Percentiles rank a stretch among this genome's conserved stretches.
Conservation (phyloP, 2,888 invertebrate genomes). For the Leptinotarsa rubiginosa region DNA sequence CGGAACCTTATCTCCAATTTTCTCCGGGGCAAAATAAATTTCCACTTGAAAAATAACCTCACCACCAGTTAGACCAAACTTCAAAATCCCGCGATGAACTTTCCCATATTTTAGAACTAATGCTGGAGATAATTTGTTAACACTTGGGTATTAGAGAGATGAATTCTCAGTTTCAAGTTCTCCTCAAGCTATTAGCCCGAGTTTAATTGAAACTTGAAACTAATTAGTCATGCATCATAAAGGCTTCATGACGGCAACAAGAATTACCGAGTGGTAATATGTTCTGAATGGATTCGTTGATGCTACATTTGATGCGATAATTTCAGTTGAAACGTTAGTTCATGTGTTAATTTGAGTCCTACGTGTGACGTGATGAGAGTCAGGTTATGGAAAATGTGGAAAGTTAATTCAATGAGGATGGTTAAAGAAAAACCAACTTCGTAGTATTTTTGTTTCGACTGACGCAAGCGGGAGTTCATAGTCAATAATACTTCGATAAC, state of each 20-base stretch:
- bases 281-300: conserved; percentile 7
- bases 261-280: not conserved
- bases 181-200: conserved; percentile 11
- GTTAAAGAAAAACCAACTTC: too few species aligned
- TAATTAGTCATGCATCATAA: conserved; percentile 17
- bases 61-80: not conserved
- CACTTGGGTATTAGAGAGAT: conserved; percentile 4
- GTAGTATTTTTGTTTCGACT: too few species aligned
- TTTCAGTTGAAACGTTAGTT: not conserved
- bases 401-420: too few species aligned
- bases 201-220: conserved; percentile 16
- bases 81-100: not conserved
- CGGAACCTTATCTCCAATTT: too few species aligned
- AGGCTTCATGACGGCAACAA: not conserved
- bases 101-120: not conserved
- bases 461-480: too few species aligned
- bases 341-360: too few species aligned
- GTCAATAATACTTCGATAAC: too few species aligned
- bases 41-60: not conserved
- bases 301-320: not conserved
- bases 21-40: too few species aligned
- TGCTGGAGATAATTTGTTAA: conserved; percentile 7
- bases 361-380: too few species aligned
- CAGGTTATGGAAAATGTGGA: too few species aligned
- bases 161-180: conserved; percentile 6